Evolutionary conservation across 2,888 invertebrate genomes (phyloP), one percentile per base, ranked within the genome.

Genomic region (Liodrosophila aerea): DNA sequence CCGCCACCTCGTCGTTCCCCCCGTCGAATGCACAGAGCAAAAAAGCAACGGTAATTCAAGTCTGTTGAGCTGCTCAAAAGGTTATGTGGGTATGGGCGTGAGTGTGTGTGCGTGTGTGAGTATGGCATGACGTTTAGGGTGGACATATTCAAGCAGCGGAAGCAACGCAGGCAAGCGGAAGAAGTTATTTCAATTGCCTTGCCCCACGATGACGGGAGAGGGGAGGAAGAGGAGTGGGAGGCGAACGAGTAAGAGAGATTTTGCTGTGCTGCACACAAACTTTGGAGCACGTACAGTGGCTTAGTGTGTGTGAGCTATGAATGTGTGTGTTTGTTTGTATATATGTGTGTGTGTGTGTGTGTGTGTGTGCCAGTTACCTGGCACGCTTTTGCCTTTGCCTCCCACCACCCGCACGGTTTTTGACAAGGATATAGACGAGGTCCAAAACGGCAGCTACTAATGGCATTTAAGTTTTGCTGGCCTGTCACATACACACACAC

Each of bases 71-170:
- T 64, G 53, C 64, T 60, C 59, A 67, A 64, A 75, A 68, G 73
- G 66, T 63, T 66, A 72, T 61, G 62, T 58, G 68, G 52, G 49
- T 33, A 36, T 44, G 41, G 15, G 13, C 15, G 11, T 33, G 41
- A 37, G 31, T 9, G 27, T 12, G 36, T 11, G 15, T 18, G 12
- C 36, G 44, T 15, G 16, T 13, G 31, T 31, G 37, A 8, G 22
- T 18, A 45, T 11, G 65, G 60, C 13, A 71, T 67, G 76, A 76
- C 37, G 53, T 68, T 71, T 62, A 16, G 73, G 83, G 61, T 57
- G 78, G 83, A 80, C 83, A 80, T 65, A 80, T 80, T 80, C 83
- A 83, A 80, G 83, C 76, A 80, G 78, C 78, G 78, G 78, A 80
- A 80, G 76, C 72, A 52, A 69, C 57, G 83, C 83, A 80, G 80